Evolutionary conservation across 2,113 vertebrate genomes (phyloP).

Genomic region (Charadrius vociferus): DNA sequence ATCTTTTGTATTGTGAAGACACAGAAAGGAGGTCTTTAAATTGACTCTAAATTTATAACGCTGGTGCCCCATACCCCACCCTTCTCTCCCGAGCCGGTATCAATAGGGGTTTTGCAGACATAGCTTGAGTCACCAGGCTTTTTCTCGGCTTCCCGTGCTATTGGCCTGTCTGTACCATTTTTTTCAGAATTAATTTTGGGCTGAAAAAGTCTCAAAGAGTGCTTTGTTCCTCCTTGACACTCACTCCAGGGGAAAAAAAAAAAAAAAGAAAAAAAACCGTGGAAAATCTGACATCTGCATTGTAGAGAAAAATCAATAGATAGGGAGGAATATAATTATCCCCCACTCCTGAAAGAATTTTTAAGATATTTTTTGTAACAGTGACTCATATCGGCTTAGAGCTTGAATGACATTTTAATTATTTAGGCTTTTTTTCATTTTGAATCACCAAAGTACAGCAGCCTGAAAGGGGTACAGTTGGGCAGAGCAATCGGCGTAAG

Average conservation of each 20-base stretch:
- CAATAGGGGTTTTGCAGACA: conserved; percentile 51
- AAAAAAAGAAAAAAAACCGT: neutral
- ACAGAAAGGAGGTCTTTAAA: neutral
- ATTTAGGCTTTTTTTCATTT: conserved; percentile 47
- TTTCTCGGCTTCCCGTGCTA: conserved; percentile 40
- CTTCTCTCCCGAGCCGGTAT: neutral
- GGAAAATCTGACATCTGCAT: conserved; percentile 78
- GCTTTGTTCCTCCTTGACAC: conserved; percentile 79
- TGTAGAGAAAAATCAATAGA: conserved; percentile 71
- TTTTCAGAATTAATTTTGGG: conserved; percentile 73
- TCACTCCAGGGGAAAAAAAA: conserved; percentile 45
- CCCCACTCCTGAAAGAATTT: conserved; percentile 68
- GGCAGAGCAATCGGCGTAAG: neutral
- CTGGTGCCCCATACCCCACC: neutral
- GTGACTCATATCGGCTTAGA: conserved; percentile 70
- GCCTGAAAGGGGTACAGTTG: neutral
- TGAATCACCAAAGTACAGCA: conserved; percentile 59
- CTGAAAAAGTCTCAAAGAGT: conserved; percentile 77
- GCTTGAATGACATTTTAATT: conserved; percentile 80
- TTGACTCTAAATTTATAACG: neutral
- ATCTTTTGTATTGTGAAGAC: neutral
- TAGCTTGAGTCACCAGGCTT: conserved; percentile 42
- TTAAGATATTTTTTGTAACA: conserved; percentile 65
- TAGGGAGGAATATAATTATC: conserved; percentile 77
- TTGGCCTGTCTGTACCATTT: conserved; percentile 58